Conservation (phyloP, 2,797 vertebrate genomes). For the Rhabdomys pumilio region DNA sequence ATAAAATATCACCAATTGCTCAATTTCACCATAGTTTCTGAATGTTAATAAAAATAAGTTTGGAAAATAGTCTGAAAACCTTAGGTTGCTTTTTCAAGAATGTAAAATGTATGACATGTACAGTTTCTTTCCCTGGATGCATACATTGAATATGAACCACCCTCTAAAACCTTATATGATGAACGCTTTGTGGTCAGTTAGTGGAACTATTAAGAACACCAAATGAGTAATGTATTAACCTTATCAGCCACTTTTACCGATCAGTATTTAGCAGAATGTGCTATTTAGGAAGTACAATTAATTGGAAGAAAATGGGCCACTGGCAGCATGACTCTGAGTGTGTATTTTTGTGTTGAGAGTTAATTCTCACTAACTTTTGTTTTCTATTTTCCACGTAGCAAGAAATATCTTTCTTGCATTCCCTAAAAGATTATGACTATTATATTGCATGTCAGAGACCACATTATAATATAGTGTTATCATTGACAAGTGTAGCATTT, state of each 20-base stretch:
- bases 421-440: background rate
- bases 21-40: background rate
- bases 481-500: slow-evolving; percentile 8
- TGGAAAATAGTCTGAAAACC: background rate
- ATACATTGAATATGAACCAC: background rate
- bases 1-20: background rate
- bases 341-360: background rate
- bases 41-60: background rate
- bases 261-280: background rate
- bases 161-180: background rate
- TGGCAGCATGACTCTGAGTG: background rate
- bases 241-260: background rate
- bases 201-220: background rate
- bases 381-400: background rate
- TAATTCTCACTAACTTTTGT: background rate
- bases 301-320: background rate
- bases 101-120: background rate
- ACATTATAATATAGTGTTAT: background rate
- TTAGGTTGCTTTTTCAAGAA: background rate
- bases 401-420: background rate
- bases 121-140: background rate
- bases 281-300: background rate
- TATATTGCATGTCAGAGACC: background rate
- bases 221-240: background rate
- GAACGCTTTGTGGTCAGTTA: background rate